Evolutionary conservation across 2,797 vertebrate species (phyloP).

Genomic region (Coluber constrictor): DNA sequence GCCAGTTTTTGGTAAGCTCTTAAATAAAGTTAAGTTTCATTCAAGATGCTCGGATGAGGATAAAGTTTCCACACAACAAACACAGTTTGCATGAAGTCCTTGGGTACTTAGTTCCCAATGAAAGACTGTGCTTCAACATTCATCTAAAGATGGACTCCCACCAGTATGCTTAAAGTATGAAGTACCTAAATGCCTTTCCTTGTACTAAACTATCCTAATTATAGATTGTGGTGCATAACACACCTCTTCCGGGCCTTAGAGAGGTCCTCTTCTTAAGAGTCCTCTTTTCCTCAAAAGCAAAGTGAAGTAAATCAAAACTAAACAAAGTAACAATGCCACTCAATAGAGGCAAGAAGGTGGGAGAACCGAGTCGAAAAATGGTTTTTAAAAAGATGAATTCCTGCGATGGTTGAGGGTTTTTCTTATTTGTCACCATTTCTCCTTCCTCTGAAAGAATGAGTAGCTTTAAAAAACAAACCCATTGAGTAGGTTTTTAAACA

Average conservation of each 20-base stretch:
- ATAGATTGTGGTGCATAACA: neutral
- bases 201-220: neutral
- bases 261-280: neutral
- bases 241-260: neutral
- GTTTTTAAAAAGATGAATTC: neutral
- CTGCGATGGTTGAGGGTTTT: neutral
- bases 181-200: neutral
- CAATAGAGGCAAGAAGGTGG: neutral
- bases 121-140: neutral
- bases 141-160: neutral
- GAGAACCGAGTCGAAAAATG: neutral
- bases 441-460: neutral
- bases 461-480: neutral
- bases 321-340: neutral
- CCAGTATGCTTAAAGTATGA: neutral
- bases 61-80: neutral
- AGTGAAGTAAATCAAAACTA: neutral
- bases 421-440: neutral
- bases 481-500: neutral
- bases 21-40: fast-evolving
- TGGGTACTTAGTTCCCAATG: too few species aligned
- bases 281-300: neutral
- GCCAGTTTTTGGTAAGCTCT: fast-evolving
- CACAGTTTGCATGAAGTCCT: neutral
- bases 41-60: neutral